These are phyloP conservation scores for Grammomys surdaster DNA, from an alignment of 2,113 vertebrate genomes.

Conservation along the genomic window DNA sequence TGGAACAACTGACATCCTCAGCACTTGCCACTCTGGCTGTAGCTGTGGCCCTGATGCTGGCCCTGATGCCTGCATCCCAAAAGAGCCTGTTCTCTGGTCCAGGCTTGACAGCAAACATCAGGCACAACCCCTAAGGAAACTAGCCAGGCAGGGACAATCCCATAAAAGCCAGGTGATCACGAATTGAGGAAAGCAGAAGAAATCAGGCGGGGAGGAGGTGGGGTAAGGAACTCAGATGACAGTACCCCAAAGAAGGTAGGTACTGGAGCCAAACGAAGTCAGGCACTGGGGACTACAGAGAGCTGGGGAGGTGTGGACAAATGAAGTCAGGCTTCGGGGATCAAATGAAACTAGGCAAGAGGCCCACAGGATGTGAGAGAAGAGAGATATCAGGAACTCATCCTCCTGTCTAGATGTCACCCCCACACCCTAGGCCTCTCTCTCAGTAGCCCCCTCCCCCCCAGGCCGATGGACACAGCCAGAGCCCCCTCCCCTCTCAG, in stretches of 20 bases:
- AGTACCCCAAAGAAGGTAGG: not conserved
- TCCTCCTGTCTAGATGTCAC: constrained; percentile 68
- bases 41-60: not conserved
- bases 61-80: not conserved
- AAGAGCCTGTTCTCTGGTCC: not conserved
- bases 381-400: constrained; percentile 74
- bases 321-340: constrained; percentile 60
- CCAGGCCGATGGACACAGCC: constrained; percentile 62
- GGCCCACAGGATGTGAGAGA: constrained; percentile 76
- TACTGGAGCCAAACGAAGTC: not conserved
- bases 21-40: constrained; percentile 49
- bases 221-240: constrained; percentile 36
- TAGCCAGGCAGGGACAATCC: not conserved
- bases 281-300: constrained; percentile 18
- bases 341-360: constrained; percentile 71
- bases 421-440: constrained; percentile 63
- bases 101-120: not conserved
- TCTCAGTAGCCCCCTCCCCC: constrained; percentile 72
- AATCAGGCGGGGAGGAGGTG: not conserved
- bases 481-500: constrained; percentile 69
- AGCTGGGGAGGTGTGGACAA: constrained; percentile 61
- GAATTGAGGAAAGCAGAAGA: constrained; percentile 13
- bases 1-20: not conserved
- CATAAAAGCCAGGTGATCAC: not conserved
- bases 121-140: not conserved